Evolutionary conservation across 2,113 vertebrate species (phyloP).

Genomic region (Aptenodytes forsteri): DNA sequence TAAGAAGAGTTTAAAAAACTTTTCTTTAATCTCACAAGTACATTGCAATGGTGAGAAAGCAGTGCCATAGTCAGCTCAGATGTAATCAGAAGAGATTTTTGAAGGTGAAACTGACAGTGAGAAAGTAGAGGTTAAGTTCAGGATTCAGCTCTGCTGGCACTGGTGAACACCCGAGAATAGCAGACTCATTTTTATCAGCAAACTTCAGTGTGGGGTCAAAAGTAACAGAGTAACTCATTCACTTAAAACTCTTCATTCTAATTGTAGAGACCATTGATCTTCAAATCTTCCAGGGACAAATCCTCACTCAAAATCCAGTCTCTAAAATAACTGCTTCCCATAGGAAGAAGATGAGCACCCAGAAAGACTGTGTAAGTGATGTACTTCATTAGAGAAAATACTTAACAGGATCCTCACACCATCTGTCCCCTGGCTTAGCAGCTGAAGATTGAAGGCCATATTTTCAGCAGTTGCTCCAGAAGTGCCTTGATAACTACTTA

Average conservation of each 20-base stretch:
- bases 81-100: background rate
- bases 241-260: slow-evolving; percentile 48
- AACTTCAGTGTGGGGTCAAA: slow-evolving; percentile 23
- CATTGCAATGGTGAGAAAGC: background rate
- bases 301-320: background rate
- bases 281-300: background rate
- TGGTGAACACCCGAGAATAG: background rate
- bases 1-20: background rate
- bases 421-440: background rate
- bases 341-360: background rate
- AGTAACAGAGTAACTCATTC: slow-evolving; percentile 53
- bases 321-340: background rate
- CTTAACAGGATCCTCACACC: background rate
- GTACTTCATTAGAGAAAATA: background rate
- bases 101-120: background rate
- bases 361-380: background rate
- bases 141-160: background rate
- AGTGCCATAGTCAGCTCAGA: background rate
- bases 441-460: background rate
- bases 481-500: background rate
- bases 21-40: background rate
- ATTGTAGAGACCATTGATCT: slow-evolving; percentile 36
- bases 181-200: slow-evolving; percentile 20
- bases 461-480: background rate
- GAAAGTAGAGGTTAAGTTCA: slow-evolving; percentile 40